Evolutionary conservation across 1,140 invertebrate genomes (phyloP), one percentile per base, ranked within the genome.

Genomic region (Gryon sp.): DNA sequence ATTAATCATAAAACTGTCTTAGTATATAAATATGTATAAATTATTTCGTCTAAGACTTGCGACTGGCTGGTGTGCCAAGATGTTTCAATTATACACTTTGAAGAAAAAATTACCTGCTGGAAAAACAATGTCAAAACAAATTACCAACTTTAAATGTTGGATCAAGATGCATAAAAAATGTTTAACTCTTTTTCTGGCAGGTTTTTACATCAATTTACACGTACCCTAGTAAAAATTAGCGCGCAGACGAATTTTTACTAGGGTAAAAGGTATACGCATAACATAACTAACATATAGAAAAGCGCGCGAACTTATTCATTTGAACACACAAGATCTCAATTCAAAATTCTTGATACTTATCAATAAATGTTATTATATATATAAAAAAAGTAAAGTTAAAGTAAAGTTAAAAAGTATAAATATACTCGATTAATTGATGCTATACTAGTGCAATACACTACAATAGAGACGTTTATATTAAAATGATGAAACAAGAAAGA

Each of bases 21-120:
- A 70, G 65, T 68, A 55, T 77, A 77, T 81, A 83, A 76, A 80
- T 82, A 82, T 80, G 78, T 86, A 78, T 86, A 86, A 84, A 86
- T 86, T 83, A 84, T 85, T 86, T 84, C 77, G 79, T 80, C 41
- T 83, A 84, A 85, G 83, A 85, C 79, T 84, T 50, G 74, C 80
- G 82, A 78, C 66, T 55, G 80, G 76, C 66, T 83, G 83, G 75
- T 81, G 79, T 72, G 62, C 57, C 75, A 66, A 66, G 45, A 2
- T 20, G 15, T 14, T 16, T 15, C 18, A 18, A 19, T 12, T 45
- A 24, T 41, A 26, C 55, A 52, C 11, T 50, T n/a, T n/a, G n/a
- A n/a, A n/a, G n/a, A n/a, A n/a, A n/a, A n/a, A n/a, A n/a, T n/a
- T n/a, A n/a, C n/a, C n/a, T n/a, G n/a, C n/a, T n/a, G n/a, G n/a